phyloP scores from a whole-genome alignment of 1,140 invertebrate species.

The Neodiprion lecontei region DNA sequence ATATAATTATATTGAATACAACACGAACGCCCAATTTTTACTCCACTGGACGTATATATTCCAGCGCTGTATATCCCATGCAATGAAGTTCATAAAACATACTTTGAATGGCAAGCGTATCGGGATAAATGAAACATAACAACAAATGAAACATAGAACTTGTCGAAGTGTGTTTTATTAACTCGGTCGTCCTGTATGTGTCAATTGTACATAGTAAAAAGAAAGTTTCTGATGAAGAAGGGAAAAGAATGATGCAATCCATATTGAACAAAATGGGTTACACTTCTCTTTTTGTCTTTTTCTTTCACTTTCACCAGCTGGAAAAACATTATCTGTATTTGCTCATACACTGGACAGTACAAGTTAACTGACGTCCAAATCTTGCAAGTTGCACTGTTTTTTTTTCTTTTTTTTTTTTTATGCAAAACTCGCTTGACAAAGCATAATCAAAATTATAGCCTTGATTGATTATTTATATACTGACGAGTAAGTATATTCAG shows the following conservation, averaged over 20 bases:
- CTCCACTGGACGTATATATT: conserved; percentile 22
- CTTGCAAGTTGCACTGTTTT: not conserved
- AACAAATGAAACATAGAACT: conserved; percentile 10
- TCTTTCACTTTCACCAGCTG: not conserved
- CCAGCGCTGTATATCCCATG: conserved; percentile 44
- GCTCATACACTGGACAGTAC: conserved; percentile 16
- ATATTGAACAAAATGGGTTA: not conserved
- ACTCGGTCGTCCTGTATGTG: not conserved
- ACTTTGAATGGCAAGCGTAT: conserved; percentile 27
- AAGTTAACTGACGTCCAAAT: conserved; percentile 11
- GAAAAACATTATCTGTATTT: conserved; percentile 1
- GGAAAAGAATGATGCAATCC: too few relatives aligned
- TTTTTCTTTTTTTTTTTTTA: not conserved
- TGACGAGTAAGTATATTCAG: too few relatives aligned
- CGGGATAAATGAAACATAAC: not conserved
- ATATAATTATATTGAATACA: conserved; percentile 39
- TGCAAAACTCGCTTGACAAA: too few relatives aligned
- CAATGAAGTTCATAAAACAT: conserved; percentile 51
- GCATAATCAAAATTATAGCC: too few relatives aligned
- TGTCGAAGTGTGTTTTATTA: conserved; percentile 15
- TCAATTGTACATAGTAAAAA: too few relatives aligned
- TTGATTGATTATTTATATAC: too few relatives aligned
- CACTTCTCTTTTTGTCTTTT: not conserved
- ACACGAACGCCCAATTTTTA: conserved; percentile 43
- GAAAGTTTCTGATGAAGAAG: too few relatives aligned